Evolutionary conservation across 1,140 invertebrate genomes (phyloP).

Genomic region (Cherax quadricarinatus): DNA sequence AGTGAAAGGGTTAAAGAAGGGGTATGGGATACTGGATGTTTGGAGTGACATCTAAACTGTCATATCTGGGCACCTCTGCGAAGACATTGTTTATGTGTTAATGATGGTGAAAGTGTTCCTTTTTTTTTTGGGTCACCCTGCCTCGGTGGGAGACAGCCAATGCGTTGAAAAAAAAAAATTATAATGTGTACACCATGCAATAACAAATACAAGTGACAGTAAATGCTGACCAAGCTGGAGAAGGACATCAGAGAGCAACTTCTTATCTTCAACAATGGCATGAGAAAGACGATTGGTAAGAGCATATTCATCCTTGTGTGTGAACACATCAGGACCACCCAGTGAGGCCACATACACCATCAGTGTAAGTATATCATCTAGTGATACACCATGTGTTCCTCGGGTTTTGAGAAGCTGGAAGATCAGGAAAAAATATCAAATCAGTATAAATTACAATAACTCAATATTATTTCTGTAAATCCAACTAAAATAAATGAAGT

Average conservation of each 20-base stretch:
- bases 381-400: slow-evolving; percentile 78
- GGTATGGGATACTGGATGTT: too few relatives aligned
- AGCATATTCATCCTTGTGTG: slow-evolving; percentile 79
- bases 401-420: slow-evolving; percentile 81
- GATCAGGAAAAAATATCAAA: slow-evolving; percentile 36
- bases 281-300: slow-evolving; percentile 79
- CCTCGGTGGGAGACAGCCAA: too few relatives aligned
- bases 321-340: slow-evolving; percentile 77
- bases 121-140: too few relatives aligned
- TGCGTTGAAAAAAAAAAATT: too few relatives aligned
- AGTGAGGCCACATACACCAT: slow-evolving; percentile 82
- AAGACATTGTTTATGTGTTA: too few relatives aligned
- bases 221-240: slow-evolving; percentile 55
- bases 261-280: slow-evolving; percentile 81
- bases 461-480: neutral
- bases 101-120: too few relatives aligned
- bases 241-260: slow-evolving; percentile 46
- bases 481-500: neutral
- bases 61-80: too few relatives aligned
- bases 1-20: too few relatives aligned
- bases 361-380: slow-evolving; percentile 81
- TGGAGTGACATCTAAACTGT: too few relatives aligned
- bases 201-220: neutral
- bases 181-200: too few relatives aligned
- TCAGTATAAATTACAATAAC: neutral